Evolutionary conservation across 2,797 vertebrate species (phyloP).

Genomic region (Anisognathus igniventris): DNA sequence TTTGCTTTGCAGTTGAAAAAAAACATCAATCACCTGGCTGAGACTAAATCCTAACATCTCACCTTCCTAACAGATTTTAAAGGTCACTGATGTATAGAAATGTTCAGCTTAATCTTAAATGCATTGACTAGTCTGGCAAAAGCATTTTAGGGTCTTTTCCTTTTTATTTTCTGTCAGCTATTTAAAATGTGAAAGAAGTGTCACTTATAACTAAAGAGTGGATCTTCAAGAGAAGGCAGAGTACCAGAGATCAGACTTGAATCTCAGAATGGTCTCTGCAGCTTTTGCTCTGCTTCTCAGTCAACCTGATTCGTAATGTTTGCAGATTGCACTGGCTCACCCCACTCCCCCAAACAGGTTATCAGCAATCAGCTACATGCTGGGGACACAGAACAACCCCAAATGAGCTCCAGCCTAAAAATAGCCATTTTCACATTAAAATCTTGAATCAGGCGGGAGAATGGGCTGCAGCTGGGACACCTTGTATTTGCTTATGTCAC

Average conservation of each 20-base stretch:
- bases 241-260: neutral
- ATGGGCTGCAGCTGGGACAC: conserved; percentile 47
- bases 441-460: conserved; percentile 33
- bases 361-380: conserved; percentile 71
- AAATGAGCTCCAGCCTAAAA: conserved; percentile 70
- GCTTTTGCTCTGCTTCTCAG: conserved; percentile 60
- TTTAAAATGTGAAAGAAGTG: conserved; percentile 61
- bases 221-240: conserved; percentile 16
- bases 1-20: conserved; percentile 61
- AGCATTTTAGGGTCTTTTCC: conserved; percentile 34
- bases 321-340: conserved; percentile 64
- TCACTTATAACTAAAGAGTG: conserved; percentile 28
- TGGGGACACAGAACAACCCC: conserved; percentile 55
- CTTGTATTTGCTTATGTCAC: conserved; percentile 59
- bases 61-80: conserved; percentile 66
- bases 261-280: conserved; percentile 12
- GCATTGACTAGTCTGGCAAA: conserved; percentile 42
- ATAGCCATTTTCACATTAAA: conserved; percentile 76
- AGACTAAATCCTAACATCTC: conserved; percentile 65
- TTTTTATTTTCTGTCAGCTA: conserved; percentile 43
- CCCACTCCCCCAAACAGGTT: conserved; percentile 36
- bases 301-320: conserved; percentile 64
- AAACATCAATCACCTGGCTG: conserved; percentile 56
- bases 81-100: conserved; percentile 65
- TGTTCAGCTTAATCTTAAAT: conserved; percentile 60